Conservation (phyloP, 2,113 vertebrate genomes). For the Donacobius atricapilla region DNA sequence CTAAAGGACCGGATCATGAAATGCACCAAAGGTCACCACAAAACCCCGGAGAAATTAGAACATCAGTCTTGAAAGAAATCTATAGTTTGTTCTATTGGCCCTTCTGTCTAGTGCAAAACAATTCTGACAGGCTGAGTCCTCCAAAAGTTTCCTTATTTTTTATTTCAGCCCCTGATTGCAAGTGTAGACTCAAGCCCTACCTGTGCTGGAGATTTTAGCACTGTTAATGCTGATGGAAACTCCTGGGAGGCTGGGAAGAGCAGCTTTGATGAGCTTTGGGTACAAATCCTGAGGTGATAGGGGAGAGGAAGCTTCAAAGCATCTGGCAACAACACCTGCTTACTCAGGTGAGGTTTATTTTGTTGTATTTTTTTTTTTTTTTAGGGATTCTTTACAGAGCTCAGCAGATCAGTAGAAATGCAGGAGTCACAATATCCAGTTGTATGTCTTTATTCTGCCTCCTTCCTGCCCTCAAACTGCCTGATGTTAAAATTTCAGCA, state of each 20-base stretch:
- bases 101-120: background rate
- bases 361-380: background rate
- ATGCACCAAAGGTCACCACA: conserved; percentile 47
- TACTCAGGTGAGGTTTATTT: background rate
- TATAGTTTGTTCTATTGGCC: background rate
- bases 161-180: background rate
- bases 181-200: background rate
- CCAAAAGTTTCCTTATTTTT: background rate
- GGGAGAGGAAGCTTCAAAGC: background rate
- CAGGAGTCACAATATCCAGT: background rate
- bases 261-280: background rate
- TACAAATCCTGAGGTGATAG: background rate
- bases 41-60: conserved; percentile 39
- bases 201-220: background rate
- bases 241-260: background rate
- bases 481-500: background rate
- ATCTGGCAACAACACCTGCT: background rate
- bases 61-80: conserved; percentile 33
- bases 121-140: background rate
- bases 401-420: background rate
- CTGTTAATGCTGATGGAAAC: background rate
- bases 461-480: background rate
- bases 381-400: background rate
- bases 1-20: conserved; percentile 30
- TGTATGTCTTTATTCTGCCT: background rate